These are phyloP conservation scores for Eidolon dupreanum DNA, from an alignment of 2,797 vertebrate genomes.

Conservation along the genomic window DNA sequence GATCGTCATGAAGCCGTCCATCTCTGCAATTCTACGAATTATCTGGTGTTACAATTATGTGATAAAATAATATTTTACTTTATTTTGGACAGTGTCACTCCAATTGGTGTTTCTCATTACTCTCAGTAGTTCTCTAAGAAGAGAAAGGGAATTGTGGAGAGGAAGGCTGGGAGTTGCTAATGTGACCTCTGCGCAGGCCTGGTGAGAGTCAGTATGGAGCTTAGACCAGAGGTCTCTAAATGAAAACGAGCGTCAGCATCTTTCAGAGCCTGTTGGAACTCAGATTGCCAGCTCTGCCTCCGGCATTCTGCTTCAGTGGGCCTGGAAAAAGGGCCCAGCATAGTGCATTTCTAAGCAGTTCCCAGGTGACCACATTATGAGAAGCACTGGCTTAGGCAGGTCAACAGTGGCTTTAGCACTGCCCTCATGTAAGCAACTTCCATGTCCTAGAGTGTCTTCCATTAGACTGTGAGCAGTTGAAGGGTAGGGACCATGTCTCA, in stretches of 20 bases:
- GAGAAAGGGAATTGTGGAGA: background rate
- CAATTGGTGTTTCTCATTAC: background rate
- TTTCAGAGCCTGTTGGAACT: background rate
- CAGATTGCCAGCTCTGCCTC: too few relatives aligned
- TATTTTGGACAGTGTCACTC: background rate
- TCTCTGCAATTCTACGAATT: background rate
- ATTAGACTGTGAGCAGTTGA: background rate
- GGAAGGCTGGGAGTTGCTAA: background rate
- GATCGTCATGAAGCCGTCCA: constrained; percentile 48
- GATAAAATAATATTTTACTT: background rate
- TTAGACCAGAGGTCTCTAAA: background rate
- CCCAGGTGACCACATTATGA: background rate
- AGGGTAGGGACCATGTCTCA: background rate
- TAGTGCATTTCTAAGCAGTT: background rate
- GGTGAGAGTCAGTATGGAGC: background rate
- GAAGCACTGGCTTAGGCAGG: background rate
- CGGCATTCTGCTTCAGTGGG: background rate
- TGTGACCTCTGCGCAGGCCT: background rate
- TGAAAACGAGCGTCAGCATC: background rate
- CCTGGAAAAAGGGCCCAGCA: background rate
- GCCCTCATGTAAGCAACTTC: background rate
- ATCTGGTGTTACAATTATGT: background rate
- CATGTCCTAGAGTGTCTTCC: background rate
- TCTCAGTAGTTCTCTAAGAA: background rate
- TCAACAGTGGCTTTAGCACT: background rate